Base-by-base conservation (phyloP, 2,888 invertebrate species). In the Lutraria lutraria region DNA sequence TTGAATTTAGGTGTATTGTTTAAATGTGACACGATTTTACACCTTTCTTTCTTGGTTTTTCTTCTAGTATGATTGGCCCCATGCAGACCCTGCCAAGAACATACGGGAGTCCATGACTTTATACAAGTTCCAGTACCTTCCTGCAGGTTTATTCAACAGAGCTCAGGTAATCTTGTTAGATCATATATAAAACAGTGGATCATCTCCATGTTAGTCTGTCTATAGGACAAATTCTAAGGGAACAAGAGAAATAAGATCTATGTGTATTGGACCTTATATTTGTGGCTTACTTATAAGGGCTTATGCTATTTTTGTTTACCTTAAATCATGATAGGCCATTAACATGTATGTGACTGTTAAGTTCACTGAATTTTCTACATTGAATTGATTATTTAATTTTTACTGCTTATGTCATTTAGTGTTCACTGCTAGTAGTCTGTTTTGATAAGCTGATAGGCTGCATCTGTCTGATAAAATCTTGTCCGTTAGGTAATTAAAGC, bases 131-230 rank as follows among this genome's bases (percentile, higher is more conserved):
- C 95, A 95, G 63, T 96, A 96, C 86, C 94, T 96, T 21, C 96
- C 96, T 16, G 95, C 96, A 63, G 96, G 96, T 21, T 94, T 96
- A 25, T 96, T 96, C 92, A 96, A 96, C 93, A 94, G 96, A 90
- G 96, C 95, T 29, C 96, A 96, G 95, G 96, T 96, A 90, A 81
- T 68, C 25, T 68, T 68, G n/a, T 25, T 0, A n/a, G n/a, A 63
- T 0, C 25, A 34, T 43, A 12, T 56, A 90, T 79, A 25, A n/a
- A n/a, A 25, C 25, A n/a, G 25, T 68, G 0, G 15, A 16, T n/a
- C n/a, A n/a, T n/a, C n/a, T n/a, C 15, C 56, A 8, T 56, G 56
- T n/a, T n/a, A 56, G 12, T n/a, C 12, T n/a, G 13, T n/a, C 43
- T 43, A 43, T 8, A 43, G 8, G 43, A 43, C 2, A 2, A 4